Base-by-base conservation (phyloP, 1,140 invertebrate genomes). In the Protaetia brevitarsis region DNA sequence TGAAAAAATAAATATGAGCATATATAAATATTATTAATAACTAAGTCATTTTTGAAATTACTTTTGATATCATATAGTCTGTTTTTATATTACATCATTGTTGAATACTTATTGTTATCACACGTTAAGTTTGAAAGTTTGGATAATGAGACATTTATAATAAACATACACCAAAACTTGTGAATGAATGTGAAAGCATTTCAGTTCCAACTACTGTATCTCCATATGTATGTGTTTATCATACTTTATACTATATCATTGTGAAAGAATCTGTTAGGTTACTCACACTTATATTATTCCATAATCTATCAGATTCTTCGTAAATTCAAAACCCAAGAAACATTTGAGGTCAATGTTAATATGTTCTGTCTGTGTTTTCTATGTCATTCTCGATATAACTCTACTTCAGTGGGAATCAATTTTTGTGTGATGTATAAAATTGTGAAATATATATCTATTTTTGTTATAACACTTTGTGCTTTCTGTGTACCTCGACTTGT, bases 201-300 rank as follows among this genome's bases (percentile, higher is more conserved):
- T 51, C 1, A 23, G 21, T 23, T 51, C 31, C 41, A 51, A 19
- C 41, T 23, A 51, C 41, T 51, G 41, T 51, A 23, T 51, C 6
- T 51, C n/a, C 41, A 51, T 51, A 51, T 51, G 41, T 51, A 51
- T 51, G 41, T 51, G 41, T 51, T 51, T 51, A 51, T 51, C 41
- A 23, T 7, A 51, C 41, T 10, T 23, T 19, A 51, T 51, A 37
- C 34, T 37, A 37, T 37, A 13, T 11, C 16, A 21, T 23, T 51
- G 41, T 51, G 19, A 51, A 19, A 23, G 41, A 51, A 51, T 51
- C 41, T 51, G 41, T 51, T 19, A 51, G 41, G 26, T 51, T 51
- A 23, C 41, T 10, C 2, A 23, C 1, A 1, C 41, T 6, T 23
- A 51, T 23, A 51, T 19, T 23, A 19, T 10, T 51, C 21, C 10